Evolutionary conservation across 1,140 invertebrate genomes (phyloP).

Genomic region (Rhyacophila brunnea): DNA sequence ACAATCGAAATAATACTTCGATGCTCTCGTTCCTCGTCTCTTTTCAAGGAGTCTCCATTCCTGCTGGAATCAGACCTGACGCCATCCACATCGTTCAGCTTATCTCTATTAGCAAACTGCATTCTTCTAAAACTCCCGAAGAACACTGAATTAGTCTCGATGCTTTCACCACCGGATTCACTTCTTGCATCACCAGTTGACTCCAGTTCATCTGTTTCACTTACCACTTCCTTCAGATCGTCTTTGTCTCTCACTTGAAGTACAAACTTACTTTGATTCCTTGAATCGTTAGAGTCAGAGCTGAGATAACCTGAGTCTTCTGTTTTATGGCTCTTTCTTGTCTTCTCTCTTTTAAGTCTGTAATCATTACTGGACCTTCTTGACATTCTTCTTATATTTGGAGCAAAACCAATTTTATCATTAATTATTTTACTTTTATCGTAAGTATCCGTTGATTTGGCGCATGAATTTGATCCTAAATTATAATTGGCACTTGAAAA

Average conservation of each 20-base stretch:
- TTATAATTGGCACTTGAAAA: slow-evolving; percentile 3
- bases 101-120: slow-evolving; percentile 18
- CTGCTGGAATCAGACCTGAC: background rate
- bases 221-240: slow-evolving; percentile 24
- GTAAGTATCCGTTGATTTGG: background rate
- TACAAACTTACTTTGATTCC: slow-evolving; percentile 46
- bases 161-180: slow-evolving; percentile 80
- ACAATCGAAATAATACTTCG: slow-evolving; percentile 14
- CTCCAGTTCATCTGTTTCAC: slow-evolving; percentile 63
- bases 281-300: slow-evolving; percentile 64
- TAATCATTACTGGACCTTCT: slow-evolving; percentile 41
- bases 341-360: slow-evolving; percentile 45
- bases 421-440: background rate
- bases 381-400: slow-evolving; percentile 38
- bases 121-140: slow-evolving; percentile 62
- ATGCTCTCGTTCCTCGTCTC: slow-evolving; percentile 11
- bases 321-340: slow-evolving; percentile 48
- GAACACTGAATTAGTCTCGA: slow-evolving; percentile 80
- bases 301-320: slow-evolving; percentile 70
- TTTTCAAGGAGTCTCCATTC: slow-evolving; percentile 1
- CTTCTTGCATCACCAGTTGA: slow-evolving; percentile 70
- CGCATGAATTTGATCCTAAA: background rate
- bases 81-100: slow-evolving; percentile 12
- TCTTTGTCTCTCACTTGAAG: slow-evolving; percentile 44
- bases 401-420: background rate